A percentile compares a stretch with the other conserved stretches of the same genome.
phyloP scores from a whole-genome alignment of 2,797 vertebrate species.

The Platyrinchus mystaceus region DNA sequence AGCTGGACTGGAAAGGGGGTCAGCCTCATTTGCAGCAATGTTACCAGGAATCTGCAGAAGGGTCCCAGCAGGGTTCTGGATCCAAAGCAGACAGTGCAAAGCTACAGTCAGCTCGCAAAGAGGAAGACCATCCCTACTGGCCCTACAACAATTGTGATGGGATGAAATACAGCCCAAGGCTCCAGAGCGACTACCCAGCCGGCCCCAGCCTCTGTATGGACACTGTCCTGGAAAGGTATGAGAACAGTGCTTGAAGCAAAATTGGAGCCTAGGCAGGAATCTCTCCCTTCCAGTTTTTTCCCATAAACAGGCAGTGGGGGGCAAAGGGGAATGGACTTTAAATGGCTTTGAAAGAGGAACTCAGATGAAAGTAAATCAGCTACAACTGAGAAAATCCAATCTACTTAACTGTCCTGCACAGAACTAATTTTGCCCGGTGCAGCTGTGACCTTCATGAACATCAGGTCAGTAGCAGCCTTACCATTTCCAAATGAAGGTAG shows the following conservation, averaged over 20 bases:
- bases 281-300: background rate
- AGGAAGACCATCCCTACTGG: background rate
- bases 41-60: background rate
- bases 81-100: background rate
- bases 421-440: conserved; percentile 58
- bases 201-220: background rate
- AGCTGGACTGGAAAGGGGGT: background rate
- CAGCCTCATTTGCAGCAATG: accelerated
- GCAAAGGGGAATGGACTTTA: conserved; percentile 23
- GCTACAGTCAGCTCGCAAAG: background rate
- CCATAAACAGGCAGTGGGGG: background rate
- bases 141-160: background rate
- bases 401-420: conserved; percentile 56
- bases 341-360: conserved; percentile 18
- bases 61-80: background rate
- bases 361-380: conserved; percentile 52
- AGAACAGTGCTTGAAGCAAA: background rate
- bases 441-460: conserved; percentile 47
- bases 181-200: background rate
- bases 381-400: conserved; percentile 58
- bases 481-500: conserved; percentile 34
- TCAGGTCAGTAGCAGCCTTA: conserved; percentile 24
- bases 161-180: background rate
- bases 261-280: background rate
- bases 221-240: background rate